Evolutionary conservation across 2,797 vertebrate genomes (phyloP).

Genomic region (Morus bassanus): DNA sequence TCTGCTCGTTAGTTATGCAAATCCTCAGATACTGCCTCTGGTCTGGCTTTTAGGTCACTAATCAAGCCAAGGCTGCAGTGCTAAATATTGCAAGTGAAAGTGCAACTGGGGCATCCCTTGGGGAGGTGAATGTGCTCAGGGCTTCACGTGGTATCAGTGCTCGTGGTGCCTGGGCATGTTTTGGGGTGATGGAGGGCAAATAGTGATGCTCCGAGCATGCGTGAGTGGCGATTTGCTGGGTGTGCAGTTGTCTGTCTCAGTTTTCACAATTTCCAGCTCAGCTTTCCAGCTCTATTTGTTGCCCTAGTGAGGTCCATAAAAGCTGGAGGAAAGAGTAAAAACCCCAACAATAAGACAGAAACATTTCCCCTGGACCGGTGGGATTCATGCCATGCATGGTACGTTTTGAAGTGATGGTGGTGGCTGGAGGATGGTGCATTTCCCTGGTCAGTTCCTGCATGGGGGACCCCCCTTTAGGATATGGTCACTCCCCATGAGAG

Average conservation of each 20-base stretch:
- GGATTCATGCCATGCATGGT: rapidly evolving
- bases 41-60: constrained; percentile 38
- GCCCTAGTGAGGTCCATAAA: background rate
- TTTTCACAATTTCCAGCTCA: background rate
- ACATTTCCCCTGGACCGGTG: background rate
- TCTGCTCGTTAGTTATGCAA: constrained; percentile 49
- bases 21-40: background rate
- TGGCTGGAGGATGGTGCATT: background rate
- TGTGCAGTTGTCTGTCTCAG: background rate
- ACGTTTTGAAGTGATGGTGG: background rate
- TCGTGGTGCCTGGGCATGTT: rapidly evolving
- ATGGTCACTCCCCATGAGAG: background rate
- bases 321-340: background rate
- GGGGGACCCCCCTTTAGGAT: background rate
- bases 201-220: background rate
- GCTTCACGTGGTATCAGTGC: rapidly evolving
- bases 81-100: constrained; percentile 36
- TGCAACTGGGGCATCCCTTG: background rate
- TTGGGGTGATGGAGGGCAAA: background rate
- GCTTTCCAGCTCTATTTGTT: background rate
- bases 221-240: background rate
- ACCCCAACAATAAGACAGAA: background rate
- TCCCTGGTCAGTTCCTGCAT: background rate
- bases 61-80: background rate
- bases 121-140: background rate